Evolutionary conservation across 2,888 invertebrate genomes (phyloP).

Genomic region (Dryocosmus kuriphilus): DNA sequence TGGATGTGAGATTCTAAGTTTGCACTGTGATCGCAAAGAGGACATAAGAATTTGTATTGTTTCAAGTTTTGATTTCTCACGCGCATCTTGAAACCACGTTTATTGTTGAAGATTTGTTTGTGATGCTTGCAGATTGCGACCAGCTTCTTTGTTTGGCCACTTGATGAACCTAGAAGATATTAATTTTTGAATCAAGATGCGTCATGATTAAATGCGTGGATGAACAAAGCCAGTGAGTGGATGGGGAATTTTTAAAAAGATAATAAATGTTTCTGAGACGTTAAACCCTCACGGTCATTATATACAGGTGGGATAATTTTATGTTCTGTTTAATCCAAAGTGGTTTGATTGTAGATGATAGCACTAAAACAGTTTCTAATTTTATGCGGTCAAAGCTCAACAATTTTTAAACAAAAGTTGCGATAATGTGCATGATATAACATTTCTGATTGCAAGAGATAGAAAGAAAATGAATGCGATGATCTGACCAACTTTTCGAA

Average conservation of each 20-base stretch:
- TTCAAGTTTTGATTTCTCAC: conserved; percentile 71
- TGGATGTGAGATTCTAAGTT: conserved; percentile 67
- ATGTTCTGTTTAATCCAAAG: too few relatives aligned
- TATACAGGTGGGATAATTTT: too few relatives aligned
- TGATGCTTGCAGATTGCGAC: conserved; percentile 71
- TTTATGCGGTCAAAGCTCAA: too few relatives aligned
- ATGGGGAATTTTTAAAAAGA: not conserved
- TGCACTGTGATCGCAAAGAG: conserved; percentile 72
- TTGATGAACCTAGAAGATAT: conserved; percentile 41
- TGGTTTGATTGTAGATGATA: too few relatives aligned
- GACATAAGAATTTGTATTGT: conserved; percentile 67
- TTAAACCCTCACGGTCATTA: too few relatives aligned
- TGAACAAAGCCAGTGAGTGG: not conserved
- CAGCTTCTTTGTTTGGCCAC: not conserved
- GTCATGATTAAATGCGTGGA: not conserved
- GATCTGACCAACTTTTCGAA: not conserved
- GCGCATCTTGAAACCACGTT: conserved; percentile 73
- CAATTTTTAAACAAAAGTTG: too few relatives aligned
- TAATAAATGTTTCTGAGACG: not conserved
- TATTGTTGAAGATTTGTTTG: conserved; percentile 61
- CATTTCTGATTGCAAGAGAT: too few relatives aligned
- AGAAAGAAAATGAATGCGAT: not conserved
- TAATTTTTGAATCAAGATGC: not conserved
- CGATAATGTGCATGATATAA: too few relatives aligned
- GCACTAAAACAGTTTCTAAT: too few relatives aligned